phyloP scores from a whole-genome alignment of 2,888 invertebrate species.

The Drosophila tripunctata region DNA sequence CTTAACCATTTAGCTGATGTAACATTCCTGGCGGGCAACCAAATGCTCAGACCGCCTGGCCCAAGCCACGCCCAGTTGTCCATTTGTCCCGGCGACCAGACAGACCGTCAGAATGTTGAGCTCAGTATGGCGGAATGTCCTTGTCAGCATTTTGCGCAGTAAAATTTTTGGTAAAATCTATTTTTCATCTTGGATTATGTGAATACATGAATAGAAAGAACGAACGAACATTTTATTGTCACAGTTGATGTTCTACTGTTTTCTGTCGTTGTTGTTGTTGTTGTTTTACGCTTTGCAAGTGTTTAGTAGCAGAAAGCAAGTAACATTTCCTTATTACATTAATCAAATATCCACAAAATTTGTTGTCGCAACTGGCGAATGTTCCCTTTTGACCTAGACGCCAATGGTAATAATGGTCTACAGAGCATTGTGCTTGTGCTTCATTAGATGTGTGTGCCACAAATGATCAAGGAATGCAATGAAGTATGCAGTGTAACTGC shows the following conservation, averaged over 20 bases:
- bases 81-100: constrained; percentile 1
- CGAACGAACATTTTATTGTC: constrained; percentile 71
- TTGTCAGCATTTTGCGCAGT: constrained; percentile 76
- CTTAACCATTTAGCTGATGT: constrained; percentile 79
- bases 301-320: not conserved
- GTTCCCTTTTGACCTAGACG: too few relatives aligned
- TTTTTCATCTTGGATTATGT: constrained; percentile 77
- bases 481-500: constrained; percentile 48
- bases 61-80: constrained; percentile 20
- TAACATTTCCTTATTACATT: constrained; percentile 40
- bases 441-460: constrained; percentile 59
- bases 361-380: constrained; percentile 30
- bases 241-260: constrained; percentile 53
- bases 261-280: too few relatives aligned
- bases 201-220: constrained; percentile 72
- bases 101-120: constrained; percentile 34
- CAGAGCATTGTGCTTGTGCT: constrained; percentile 51
- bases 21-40: constrained; percentile 61
- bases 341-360: constrained; percentile 69
- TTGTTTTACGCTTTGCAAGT: not conserved
- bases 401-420: too few relatives aligned
- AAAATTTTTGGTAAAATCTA: constrained; percentile 72
- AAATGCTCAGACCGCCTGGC: constrained; percentile 27
- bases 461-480: constrained; percentile 59
- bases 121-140: constrained; percentile 58